phyloP scores from a whole-genome alignment of 2,113 vertebrate species.

The Ictalurus punctatus region DNA sequence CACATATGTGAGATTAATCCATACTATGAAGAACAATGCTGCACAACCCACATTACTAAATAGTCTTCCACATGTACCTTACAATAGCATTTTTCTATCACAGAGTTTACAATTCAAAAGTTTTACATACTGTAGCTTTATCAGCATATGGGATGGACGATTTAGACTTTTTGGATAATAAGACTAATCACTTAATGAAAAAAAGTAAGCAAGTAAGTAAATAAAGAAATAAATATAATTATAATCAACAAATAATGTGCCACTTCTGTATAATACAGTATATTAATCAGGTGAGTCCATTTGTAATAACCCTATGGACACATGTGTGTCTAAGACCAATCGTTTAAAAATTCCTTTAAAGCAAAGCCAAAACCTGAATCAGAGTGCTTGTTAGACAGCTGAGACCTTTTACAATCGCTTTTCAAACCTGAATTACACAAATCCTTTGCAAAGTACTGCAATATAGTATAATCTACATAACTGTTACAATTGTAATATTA shows the following conservation, averaged over 20 bases:
- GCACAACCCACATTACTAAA: not conserved
- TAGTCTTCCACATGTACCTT: not conserved
- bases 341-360: not conserved
- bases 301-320: not conserved
- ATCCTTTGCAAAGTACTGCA: not conserved
- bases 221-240: not conserved
- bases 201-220: not conserved
- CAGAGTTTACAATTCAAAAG: not conserved
- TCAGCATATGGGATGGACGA: not conserved
- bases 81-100: not conserved
- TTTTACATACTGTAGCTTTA: not conserved
- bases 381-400: not conserved
- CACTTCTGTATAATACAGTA: not conserved
- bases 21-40: not conserved
- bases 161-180: not conserved
- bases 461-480: not conserved
- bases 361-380: not conserved
- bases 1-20: not conserved
- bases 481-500: not conserved
- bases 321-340: not conserved
- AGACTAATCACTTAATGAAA: not conserved
- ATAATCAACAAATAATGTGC: not conserved
- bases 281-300: not conserved
- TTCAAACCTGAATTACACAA: not conserved
- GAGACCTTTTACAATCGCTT: not conserved